Evolutionary conservation across 2,113 vertebrate genomes (phyloP).

Genomic region (Stegastes partitus): DNA sequence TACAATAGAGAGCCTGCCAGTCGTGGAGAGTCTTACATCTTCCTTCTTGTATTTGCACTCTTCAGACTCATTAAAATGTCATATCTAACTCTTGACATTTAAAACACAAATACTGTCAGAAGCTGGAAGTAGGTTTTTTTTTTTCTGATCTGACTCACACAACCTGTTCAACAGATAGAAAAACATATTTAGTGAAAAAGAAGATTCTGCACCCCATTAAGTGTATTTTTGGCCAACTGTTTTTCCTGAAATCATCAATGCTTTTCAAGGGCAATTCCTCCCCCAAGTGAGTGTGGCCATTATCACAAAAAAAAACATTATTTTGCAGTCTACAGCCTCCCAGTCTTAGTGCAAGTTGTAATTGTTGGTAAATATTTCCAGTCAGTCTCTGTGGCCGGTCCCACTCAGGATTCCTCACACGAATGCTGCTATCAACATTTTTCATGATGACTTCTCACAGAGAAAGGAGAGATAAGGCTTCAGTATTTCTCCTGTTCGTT

Average conservation of each 20-base stretch:
- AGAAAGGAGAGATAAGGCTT: slow-evolving; percentile 57
- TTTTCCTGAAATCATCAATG: slow-evolving; percentile 6
- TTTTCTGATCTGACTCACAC: slow-evolving; percentile 8
- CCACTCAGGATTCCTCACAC: slow-evolving; percentile 52
- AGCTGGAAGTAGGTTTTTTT: not conserved
- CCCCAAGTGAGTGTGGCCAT: not conserved
- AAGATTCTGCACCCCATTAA: not conserved
- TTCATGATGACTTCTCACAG: slow-evolving; percentile 46
- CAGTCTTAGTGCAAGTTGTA: slow-evolving; percentile 7
- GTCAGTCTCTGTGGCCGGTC: slow-evolving; percentile 15
- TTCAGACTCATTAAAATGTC: slow-evolving; percentile 24
- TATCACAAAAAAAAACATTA: not conserved
- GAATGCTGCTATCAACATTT: slow-evolving; percentile 52
- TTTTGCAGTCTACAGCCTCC: not conserved
- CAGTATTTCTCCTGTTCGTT: slow-evolving; percentile 55
- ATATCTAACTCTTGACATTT: slow-evolving; percentile 20
- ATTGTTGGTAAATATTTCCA: slow-evolving; percentile 9
- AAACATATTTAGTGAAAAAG: not conserved
- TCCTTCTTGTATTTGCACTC: not conserved
- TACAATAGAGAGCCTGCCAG: too few species aligned
- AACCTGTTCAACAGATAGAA: not conserved
- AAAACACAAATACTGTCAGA: slow-evolving; percentile 19
- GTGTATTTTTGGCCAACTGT: not conserved
- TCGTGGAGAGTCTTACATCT: not conserved
- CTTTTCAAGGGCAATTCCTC: slow-evolving; percentile 1